These are phyloP conservation scores for Montipora efflorescens DNA, from an alignment of 64 coral and sea anemone genomes.

Conservation along the genomic window DNA sequence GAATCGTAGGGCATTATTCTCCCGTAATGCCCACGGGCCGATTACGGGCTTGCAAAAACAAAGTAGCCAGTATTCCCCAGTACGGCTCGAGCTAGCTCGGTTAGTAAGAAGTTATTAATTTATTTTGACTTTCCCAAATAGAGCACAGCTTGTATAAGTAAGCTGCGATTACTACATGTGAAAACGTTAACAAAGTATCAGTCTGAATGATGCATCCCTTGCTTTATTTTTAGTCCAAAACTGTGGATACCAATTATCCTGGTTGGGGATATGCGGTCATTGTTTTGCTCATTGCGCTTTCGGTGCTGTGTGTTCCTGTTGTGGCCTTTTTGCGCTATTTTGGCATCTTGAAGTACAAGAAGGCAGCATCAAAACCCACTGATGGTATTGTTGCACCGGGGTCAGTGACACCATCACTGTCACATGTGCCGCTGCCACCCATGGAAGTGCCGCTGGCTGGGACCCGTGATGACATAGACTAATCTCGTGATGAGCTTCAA, in stretches of 20 bases:
- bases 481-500: not conserved
- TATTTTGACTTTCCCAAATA: too few species aligned
- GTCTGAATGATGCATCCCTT: not conserved
- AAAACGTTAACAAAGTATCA: too few species aligned
- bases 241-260: constrained; percentile 31
- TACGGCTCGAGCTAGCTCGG: too few species aligned
- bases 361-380: not conserved
- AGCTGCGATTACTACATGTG: too few species aligned
- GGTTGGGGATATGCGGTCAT: constrained; percentile 73
- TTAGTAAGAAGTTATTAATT: too few species aligned
- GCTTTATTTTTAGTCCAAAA: constrained; percentile 31
- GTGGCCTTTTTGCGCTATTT: constrained; percentile 38
- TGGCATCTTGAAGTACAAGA: constrained; percentile 57
- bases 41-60: too few species aligned
- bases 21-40: too few species aligned
- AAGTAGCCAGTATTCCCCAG: too few species aligned
- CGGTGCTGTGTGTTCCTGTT: constrained; percentile 56
- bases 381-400: constrained; percentile 38
- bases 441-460: constrained; percentile 70
- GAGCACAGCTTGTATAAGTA: too few species aligned
- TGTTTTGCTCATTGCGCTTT: constrained; percentile 33
- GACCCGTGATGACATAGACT: constrained; percentile 30
- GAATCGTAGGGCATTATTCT: too few species aligned
- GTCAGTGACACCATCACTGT: constrained; percentile 72
- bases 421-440: constrained; percentile 57